phyloP scores from a whole-genome alignment of 2,113 vertebrate genomes.

The Gallinago media region DNA sequence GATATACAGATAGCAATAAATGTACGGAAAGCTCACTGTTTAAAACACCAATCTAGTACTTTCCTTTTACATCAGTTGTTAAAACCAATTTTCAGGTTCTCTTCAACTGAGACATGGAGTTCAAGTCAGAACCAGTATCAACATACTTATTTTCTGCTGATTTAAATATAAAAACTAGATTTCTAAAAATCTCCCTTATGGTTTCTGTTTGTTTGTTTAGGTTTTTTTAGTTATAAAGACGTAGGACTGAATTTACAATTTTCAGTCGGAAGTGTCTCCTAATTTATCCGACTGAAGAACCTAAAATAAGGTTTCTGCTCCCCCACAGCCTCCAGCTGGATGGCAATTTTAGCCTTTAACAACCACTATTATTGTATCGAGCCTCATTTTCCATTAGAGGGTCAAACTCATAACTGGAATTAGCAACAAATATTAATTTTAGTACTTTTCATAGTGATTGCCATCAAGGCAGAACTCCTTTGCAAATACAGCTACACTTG shows the following conservation, averaged over 20 bases:
- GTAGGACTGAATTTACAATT: neutral
- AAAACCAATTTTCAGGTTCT: constrained; percentile 37
- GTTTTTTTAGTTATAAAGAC: neutral
- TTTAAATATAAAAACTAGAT: neutral
- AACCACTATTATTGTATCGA: neutral
- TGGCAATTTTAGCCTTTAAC: neutral
- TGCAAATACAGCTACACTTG: neutral
- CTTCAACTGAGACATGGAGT: neutral
- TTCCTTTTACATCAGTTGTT: neutral
- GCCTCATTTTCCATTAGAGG: neutral
- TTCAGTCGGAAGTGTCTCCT: neutral
- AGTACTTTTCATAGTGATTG: neutral
- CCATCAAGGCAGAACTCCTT: neutral
- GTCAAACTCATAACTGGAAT: neutral
- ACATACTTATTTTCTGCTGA: neutral
- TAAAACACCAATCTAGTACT: neutral
- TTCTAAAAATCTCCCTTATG: neutral
- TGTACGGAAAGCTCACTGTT: neutral
- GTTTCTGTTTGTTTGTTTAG: too few species aligned
- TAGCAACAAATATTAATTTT: neutral
- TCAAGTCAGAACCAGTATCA: neutral
- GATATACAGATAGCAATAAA: neutral
- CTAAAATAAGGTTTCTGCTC: neutral
- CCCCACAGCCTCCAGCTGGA: neutral
- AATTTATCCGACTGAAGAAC: neutral